These are phyloP conservation scores for Dolomedes plantarius DNA, from an alignment of 2,888 invertebrate genomes.

Conservation along the genomic window DNA sequence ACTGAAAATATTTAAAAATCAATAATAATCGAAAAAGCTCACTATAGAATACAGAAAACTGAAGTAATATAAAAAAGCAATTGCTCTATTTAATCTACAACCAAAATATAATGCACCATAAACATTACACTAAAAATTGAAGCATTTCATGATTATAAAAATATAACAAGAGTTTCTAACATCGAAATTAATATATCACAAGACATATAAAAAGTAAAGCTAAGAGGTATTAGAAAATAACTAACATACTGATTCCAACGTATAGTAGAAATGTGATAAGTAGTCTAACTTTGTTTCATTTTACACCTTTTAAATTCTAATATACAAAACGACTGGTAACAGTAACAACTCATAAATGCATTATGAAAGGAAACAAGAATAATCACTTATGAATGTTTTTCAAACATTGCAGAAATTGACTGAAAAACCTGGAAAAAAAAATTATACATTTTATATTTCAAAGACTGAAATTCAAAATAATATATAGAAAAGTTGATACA, in stretches of 20 bases:
- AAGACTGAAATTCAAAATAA: no score
- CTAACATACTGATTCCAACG: background rate
- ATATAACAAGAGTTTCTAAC: background rate
- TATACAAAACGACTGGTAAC: background rate
- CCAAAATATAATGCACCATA: no score
- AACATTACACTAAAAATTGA: no score
- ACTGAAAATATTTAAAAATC: no score
- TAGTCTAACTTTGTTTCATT: background rate
- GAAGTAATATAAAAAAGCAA: no score
- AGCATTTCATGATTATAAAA: no score
- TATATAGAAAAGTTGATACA: no score
- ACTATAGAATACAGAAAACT: no score
- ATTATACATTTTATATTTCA: no score
- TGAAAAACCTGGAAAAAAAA: conserved; percentile 34
- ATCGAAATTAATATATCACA: background rate
- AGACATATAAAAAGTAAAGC: background rate
- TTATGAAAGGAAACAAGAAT: background rate
- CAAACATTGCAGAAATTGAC: conserved; percentile 19
- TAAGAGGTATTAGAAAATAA: background rate
- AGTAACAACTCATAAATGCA: background rate
- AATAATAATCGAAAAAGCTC: no score
- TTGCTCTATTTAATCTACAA: no score
- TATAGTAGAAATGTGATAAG: background rate
- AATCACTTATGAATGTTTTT: conserved; percentile 18
- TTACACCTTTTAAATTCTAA: background rate